Percentiles rank a stretch among this genome's conserved stretches.
Evolutionary conservation across 2,113 vertebrate species (phyloP).

Genomic region (Diphyllodes magnificus): DNA sequence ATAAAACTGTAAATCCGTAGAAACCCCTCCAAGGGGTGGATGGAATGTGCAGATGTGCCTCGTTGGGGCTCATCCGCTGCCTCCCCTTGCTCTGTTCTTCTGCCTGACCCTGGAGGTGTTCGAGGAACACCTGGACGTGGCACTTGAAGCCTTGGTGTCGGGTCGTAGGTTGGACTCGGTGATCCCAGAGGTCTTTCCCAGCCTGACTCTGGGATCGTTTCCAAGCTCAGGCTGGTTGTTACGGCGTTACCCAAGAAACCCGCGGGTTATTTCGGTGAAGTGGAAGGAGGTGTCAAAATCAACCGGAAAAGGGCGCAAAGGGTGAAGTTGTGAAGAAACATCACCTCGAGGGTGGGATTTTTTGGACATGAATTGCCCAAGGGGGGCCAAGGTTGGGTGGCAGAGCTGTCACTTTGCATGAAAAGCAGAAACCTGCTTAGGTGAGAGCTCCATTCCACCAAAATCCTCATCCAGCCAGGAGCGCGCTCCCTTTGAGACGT

Average conservation of each 20-base stretch:
- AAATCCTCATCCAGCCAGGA: rapidly evolving
- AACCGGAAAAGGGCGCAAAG: rapidly evolving
- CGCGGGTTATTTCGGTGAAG: rapidly evolving
- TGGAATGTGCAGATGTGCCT: rapidly evolving
- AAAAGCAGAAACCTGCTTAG: neutral
- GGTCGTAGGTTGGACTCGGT: neutral
- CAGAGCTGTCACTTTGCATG: rapidly evolving
- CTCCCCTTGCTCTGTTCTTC: neutral
- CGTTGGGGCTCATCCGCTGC: neutral
- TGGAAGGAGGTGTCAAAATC: neutral
- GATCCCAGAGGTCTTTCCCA: neutral
- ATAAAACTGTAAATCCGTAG: neutral
- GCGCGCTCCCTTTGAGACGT: rapidly evolving
- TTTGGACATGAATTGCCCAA: neutral
- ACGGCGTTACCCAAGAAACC: neutral
- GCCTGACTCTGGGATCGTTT: neutral
- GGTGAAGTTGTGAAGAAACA: rapidly evolving
- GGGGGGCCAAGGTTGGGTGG: neutral
- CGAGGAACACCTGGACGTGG: neutral
- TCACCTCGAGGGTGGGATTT: neutral
- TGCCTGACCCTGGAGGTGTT: neutral
- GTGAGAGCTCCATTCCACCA: neutral
- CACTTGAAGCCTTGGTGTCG: neutral
- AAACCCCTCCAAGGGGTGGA: neutral
- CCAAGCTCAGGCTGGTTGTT: neutral